Conservation (phyloP, 2,113 vertebrate species). For the Garra rufa region DNA sequence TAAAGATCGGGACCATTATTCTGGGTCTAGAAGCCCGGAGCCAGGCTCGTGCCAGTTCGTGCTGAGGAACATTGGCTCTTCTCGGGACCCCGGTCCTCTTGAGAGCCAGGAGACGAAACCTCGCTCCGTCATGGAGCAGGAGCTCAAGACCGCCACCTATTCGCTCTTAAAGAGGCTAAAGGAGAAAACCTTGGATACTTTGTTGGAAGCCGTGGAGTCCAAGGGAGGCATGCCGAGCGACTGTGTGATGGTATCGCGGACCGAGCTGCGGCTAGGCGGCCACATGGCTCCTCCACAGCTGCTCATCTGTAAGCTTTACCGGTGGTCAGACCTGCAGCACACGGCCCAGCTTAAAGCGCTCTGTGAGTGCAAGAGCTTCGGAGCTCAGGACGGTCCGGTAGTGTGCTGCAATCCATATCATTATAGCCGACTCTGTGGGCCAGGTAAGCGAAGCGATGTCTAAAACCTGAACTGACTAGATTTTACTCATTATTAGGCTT, state of each 20-base stretch:
- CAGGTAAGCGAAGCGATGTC: slow-evolving; percentile 80
- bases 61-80: slow-evolving; percentile 63
- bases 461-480: neutral
- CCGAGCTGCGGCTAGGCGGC: slow-evolving; percentile 83
- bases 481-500: neutral
- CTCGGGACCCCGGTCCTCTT: slow-evolving; percentile 65
- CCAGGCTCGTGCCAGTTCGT: slow-evolving; percentile 71
- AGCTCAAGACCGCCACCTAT: slow-evolving; percentile 89
- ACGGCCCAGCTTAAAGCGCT: slow-evolving; percentile 93
- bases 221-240: slow-evolving; percentile 89
- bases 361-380: slow-evolving; percentile 91
- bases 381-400: slow-evolving; percentile 78
- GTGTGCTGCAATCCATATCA: slow-evolving; percentile 98
- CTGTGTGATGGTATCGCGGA: slow-evolving; percentile 89
- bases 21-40: slow-evolving; percentile 69
- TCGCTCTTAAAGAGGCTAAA: slow-evolving; percentile 91
- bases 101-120: slow-evolving; percentile 80
- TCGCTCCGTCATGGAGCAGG: slow-evolving; percentile 84
- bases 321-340: slow-evolving; percentile 96
- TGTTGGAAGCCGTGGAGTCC: slow-evolving; percentile 95
- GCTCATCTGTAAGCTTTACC: slow-evolving; percentile 91
- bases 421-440: slow-evolving; percentile 96
- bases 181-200: slow-evolving; percentile 88
- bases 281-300: slow-evolving; percentile 87
- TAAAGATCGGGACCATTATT: slow-evolving; percentile 81